Percentiles rank a stretch among this genome's conserved stretches.
These are phyloP conservation scores for Pipistrellus kuhlii DNA, from an alignment of 2,797 vertebrate species.

Conservation along the genomic window DNA sequence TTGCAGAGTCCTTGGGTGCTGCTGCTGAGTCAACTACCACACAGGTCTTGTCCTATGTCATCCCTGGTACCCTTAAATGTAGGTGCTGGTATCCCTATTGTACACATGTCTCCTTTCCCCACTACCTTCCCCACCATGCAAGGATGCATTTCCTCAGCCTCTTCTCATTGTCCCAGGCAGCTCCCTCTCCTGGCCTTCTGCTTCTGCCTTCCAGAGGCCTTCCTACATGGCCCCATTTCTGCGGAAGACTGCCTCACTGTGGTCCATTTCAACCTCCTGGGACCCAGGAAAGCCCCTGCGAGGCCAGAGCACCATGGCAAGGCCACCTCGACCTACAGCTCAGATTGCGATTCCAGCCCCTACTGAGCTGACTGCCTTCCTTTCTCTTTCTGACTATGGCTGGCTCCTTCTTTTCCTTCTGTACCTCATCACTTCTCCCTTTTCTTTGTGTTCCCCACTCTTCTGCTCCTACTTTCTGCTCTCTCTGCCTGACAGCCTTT, in stretches of 20 bases:
- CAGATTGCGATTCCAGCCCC: neutral
- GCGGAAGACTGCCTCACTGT: neutral
- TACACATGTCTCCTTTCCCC: neutral
- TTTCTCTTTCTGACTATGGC: neutral
- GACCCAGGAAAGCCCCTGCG: neutral
- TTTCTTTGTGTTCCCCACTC: neutral
- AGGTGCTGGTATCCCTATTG: neutral
- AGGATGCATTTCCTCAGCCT: neutral
- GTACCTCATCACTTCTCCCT: neutral
- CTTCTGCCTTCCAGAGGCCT: neutral
- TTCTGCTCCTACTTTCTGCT: neutral
- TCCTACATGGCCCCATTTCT: neutral
- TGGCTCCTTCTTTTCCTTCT: neutral
- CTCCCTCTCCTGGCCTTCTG: neutral
- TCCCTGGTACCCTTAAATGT: no score
- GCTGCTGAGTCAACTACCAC: neutral
- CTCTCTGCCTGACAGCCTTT: neutral
- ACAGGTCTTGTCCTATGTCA: neutral
- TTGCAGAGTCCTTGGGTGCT: neutral
- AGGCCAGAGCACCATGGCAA: neutral
- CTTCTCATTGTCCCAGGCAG: rapidly evolving
- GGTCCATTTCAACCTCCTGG: neutral
- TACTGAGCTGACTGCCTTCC: neutral
- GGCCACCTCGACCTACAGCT: neutral
- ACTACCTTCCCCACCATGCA: no score